A percentile compares a stretch with the other conserved stretches of the same genome.
Conservation (phyloP, 1,140 invertebrate genomes). For the Sminthurides bifidus region DNA sequence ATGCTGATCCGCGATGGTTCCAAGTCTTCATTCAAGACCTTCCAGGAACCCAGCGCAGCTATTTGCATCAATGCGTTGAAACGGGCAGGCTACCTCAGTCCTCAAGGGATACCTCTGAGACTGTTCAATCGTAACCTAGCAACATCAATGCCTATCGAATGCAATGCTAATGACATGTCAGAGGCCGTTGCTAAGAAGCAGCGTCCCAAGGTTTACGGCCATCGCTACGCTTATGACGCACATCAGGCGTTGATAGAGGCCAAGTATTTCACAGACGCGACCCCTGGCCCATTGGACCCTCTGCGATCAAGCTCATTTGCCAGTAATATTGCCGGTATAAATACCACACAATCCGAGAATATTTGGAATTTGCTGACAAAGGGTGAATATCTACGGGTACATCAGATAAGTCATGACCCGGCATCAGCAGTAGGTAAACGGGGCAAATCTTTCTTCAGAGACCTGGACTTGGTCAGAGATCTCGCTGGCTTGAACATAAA, state of each 20-base stretch:
- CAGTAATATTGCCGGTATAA: neutral
- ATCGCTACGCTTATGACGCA: neutral
- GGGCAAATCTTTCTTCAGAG: too few relatives aligned
- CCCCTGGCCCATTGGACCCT: neutral
- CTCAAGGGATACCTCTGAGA: neutral
- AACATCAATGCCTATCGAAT: too few relatives aligned
- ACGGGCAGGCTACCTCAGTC: neutral
- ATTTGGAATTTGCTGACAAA: neutral
- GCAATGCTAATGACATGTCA: neutral
- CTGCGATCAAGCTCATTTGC: neutral
- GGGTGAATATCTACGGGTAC: neutral
- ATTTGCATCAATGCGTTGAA: neutral
- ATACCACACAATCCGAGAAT: neutral
- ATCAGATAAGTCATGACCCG: neutral
- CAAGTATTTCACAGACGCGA: neutral
- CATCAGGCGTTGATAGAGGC: neutral
- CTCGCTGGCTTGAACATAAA: too few relatives aligned
- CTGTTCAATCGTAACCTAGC: too few relatives aligned
- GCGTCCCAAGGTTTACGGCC: neutral
- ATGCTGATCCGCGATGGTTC: slow-evolving; percentile 7
- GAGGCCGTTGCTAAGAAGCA: too few relatives aligned
- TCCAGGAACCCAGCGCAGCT: neutral
- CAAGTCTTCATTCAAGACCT: neutral
- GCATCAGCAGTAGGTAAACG: neutral
- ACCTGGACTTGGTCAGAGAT: too few relatives aligned